A percentile compares a stretch with the other conserved stretches of the same genome.
Conservation (phyloP, 1,140 invertebrate genomes). For the Cotesia glomerata region DNA sequence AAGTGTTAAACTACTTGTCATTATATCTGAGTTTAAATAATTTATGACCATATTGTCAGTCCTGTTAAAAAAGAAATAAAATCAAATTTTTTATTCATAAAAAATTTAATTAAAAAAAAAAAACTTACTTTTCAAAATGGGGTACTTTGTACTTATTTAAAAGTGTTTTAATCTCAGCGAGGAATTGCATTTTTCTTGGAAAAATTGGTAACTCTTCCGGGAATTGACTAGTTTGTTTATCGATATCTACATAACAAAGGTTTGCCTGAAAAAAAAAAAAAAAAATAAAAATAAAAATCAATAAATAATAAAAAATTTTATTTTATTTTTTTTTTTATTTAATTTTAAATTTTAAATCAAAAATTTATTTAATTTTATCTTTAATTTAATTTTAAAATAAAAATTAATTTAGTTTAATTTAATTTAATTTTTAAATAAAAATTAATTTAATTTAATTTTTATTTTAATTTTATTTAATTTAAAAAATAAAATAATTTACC, state of each 20-base stretch:
- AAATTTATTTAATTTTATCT: no score
- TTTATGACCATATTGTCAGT: conserved; percentile 64
- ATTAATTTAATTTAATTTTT: no score
- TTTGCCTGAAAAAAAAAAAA: conserved; percentile 70
- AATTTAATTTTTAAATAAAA: no score
- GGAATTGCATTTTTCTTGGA: conserved; percentile 87
- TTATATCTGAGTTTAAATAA: conserved; percentile 63
- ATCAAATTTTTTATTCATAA: conserved; percentile 13
- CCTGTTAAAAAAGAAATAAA: conserved; percentile 46
- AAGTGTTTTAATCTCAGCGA: conserved; percentile 82
- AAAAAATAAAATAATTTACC: conserved; percentile 52
- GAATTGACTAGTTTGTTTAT: conserved; percentile 87
- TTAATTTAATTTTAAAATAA: no score
- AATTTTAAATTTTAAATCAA: no score
- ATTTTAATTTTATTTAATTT: no score
- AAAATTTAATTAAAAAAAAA: neutral
- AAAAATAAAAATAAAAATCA: conserved; percentile 16
- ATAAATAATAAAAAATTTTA: neutral
- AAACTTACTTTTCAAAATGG: conserved; percentile 57
- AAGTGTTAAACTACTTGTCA: conserved; percentile 66
- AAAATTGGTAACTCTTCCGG: conserved; percentile 95
- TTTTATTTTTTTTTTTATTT: no score
- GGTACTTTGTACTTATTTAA: conserved; percentile 77
- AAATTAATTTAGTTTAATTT: no score
- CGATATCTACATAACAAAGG: conserved; percentile 95